phyloP scores from a whole-genome alignment of 2,797 vertebrate genomes.

The Urocyon cinereoargenteus region DNA sequence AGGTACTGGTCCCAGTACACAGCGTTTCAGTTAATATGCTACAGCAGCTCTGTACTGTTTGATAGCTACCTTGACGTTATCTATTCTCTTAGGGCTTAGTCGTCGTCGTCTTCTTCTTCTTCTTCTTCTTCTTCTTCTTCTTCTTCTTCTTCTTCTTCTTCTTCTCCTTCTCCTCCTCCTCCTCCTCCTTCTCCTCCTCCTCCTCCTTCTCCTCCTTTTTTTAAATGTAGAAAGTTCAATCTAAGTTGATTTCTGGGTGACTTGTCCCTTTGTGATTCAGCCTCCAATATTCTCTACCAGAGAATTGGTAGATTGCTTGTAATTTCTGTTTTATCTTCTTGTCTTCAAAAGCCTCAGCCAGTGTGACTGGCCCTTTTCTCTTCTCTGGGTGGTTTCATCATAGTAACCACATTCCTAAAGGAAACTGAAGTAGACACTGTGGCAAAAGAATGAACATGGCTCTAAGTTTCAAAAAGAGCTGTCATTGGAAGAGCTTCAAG shows the following conservation, averaged over 20 bases:
- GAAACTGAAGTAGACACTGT: constrained; percentile 28
- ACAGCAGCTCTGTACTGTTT: background rate
- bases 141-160: no score
- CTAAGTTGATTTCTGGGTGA: constrained; percentile 68
- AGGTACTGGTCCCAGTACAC: background rate
- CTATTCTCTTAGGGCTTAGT: background rate
- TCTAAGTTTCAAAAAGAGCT: background rate
- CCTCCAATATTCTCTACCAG: constrained; percentile 20
- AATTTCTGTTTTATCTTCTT: constrained; percentile 47
- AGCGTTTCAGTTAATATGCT: background rate
- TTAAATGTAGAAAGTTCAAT: constrained; percentile 1
- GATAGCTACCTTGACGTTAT: background rate
- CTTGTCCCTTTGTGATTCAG: background rate
- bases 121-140: no score
- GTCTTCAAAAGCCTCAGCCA: constrained; percentile 8
- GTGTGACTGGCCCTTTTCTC: background rate
- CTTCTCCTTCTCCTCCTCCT: background rate
- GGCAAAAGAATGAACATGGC: background rate
- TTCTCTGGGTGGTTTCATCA: background rate
- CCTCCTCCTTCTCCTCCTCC: no score
- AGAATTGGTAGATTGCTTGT: background rate
- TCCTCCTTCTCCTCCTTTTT: background rate
- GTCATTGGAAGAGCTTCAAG: no score
- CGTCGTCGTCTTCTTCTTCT: background rate
- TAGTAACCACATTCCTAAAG: constrained; percentile 5